phyloP scores from a whole-genome alignment of 2,797 vertebrate genomes.

The Podargus strigoides region DNA sequence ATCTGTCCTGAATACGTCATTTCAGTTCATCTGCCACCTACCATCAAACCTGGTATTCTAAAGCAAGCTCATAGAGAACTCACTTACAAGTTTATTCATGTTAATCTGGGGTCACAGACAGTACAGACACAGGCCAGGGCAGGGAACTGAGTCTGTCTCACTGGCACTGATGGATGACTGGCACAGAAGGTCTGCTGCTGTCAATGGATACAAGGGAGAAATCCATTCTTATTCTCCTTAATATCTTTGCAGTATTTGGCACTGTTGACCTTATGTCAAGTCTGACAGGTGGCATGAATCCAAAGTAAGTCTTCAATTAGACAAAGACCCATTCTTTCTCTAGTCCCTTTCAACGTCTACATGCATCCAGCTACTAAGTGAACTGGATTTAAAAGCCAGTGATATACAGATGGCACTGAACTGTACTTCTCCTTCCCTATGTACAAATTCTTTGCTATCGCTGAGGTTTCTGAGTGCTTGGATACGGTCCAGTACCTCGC shows the following conservation, averaged over 20 bases:
- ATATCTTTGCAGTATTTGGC: constrained; percentile 56
- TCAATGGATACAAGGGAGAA: constrained; percentile 55
- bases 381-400: constrained; percentile 36
- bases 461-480: constrained; percentile 9
- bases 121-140: constrained; percentile 28
- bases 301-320: constrained; percentile 56
- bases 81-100: constrained; percentile 47
- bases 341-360: constrained; percentile 41
- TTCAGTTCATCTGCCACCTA: constrained; percentile 11
- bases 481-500: constrained; percentile 2
- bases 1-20: neutral
- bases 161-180: constrained; percentile 60
- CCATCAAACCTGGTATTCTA: constrained; percentile 1
- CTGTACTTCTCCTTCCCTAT: neutral
- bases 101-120: constrained; percentile 31
- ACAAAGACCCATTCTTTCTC: constrained; percentile 62
- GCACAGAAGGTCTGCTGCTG: constrained; percentile 59
- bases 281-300: constrained; percentile 66
- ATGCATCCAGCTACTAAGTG: constrained; percentile 21
- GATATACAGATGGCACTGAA: constrained; percentile 36
- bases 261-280: constrained; percentile 63
- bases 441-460: constrained; percentile 18
- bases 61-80: constrained; percentile 2
- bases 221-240: constrained; percentile 55
- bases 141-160: constrained; percentile 33